A percentile compares a stretch with the other conserved stretches of the same genome.
Conservation (phyloP, 2,888 invertebrate genomes). For the Abscondita cerata region DNA sequence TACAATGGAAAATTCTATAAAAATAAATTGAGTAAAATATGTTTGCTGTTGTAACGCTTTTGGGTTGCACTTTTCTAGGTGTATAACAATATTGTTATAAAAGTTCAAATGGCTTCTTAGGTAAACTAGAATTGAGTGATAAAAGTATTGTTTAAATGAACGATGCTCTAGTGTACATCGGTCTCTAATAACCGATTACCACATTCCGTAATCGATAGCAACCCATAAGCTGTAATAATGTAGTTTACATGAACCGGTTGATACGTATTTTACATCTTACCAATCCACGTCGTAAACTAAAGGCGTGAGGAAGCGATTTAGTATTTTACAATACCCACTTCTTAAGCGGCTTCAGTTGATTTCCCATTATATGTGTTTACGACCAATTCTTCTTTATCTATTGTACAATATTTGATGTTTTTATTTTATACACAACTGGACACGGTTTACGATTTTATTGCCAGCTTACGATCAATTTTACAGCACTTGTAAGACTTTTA, state of each 20-base stretch:
- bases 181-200: constrained; percentile 46
- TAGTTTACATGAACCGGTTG: constrained; percentile 44
- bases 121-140: too few species aligned
- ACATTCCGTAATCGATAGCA: constrained; percentile 48
- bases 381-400: constrained; percentile 35
- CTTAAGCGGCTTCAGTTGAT: constrained; percentile 32
- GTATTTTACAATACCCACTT: constrained; percentile 40
- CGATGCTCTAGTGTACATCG: constrained; percentile 41
- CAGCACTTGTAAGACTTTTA: neutral
- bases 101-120: too few species aligned
- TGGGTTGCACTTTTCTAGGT: too few species aligned
- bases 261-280: constrained; percentile 41
- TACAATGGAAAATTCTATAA: neutral
- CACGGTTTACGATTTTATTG: constrained; percentile 25
- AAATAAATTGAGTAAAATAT: neutral
- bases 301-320: constrained; percentile 40
- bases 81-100: too few species aligned
- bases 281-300: constrained; percentile 40
- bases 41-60: neutral
- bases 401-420: constrained; percentile 30
- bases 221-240: constrained; percentile 44
- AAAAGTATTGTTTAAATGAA: neutral
- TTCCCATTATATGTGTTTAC: constrained; percentile 39
- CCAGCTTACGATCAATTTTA: constrained; percentile 7
- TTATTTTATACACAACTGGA: constrained; percentile 26